Conservation (phyloP, 1,140 invertebrate species). For the Drosophila erecta region DNA sequence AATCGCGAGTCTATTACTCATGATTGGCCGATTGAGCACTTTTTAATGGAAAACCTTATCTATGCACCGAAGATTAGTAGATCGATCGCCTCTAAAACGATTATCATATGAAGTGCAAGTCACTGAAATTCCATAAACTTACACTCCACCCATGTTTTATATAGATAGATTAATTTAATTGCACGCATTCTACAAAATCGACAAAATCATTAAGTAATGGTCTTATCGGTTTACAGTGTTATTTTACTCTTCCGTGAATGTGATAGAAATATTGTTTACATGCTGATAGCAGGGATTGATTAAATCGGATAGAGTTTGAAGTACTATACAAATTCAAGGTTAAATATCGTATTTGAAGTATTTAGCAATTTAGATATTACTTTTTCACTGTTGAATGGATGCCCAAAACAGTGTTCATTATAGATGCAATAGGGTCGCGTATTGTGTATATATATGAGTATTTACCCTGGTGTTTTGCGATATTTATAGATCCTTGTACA, state of each 20-base stretch:
- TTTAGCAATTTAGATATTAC: background rate
- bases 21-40: constrained; percentile 7
- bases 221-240: background rate
- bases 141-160: background rate
- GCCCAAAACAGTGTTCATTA: background rate
- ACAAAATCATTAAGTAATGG: background rate
- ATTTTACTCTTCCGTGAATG: background rate
- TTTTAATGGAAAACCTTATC: background rate
- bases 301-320: background rate
- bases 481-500: background rate
- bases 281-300: background rate
- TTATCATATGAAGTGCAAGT: background rate
- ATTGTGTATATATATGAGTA: too few species aligned
- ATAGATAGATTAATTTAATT: background rate
- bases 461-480: background rate
- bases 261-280: constrained; percentile 1
- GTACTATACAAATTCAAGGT: background rate
- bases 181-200: background rate
- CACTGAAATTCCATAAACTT: background rate
- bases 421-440: background rate
- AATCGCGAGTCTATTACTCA: constrained; percentile 17
- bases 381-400: too few species aligned
- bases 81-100: background rate
- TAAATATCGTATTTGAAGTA: background rate
- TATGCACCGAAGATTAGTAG: constrained; percentile 4